These are phyloP conservation scores for Astyanax mexicanus DNA, from an alignment of 2,797 vertebrate genomes.

Conservation along the genomic window DNA sequence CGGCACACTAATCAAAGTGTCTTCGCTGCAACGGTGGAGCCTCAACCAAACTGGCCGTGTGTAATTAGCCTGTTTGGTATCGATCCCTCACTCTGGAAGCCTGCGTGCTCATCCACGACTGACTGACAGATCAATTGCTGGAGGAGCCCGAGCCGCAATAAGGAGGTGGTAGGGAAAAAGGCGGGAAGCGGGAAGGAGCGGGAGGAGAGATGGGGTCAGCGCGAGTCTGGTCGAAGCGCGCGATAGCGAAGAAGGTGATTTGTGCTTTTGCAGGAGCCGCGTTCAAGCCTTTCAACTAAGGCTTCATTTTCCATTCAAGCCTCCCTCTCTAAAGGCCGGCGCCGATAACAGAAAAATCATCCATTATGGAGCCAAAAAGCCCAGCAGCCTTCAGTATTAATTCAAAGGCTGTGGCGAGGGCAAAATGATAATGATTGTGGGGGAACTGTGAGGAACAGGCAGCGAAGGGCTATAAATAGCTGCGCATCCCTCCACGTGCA, in stretches of 20 bases:
- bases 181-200: neutral
- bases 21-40: conserved; percentile 34
- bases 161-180: neutral
- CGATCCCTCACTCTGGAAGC: conserved; percentile 56
- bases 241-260: conserved; percentile 67
- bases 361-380: conserved; percentile 65
- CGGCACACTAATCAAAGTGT: conserved; percentile 59
- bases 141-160: conserved; percentile 14
- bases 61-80: conserved; percentile 65
- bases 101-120: conserved; percentile 27
- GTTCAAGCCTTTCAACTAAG: conserved; percentile 63
- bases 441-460: conserved; percentile 62
- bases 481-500: conserved; percentile 56
- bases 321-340: conserved; percentile 53
- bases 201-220: neutral
- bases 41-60: conserved; percentile 61
- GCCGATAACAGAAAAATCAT: conserved; percentile 69
- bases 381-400: conserved; percentile 64
- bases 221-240: conserved; percentile 33
- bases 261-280: conserved; percentile 59
- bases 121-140: conserved; percentile 65
- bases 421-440: conserved; percentile 71
- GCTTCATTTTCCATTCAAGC: conserved; percentile 59
- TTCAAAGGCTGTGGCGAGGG: conserved; percentile 64
- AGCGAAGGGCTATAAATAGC: conserved; percentile 74